Percentiles rank a stretch among this genome's conserved stretches.
These are phyloP conservation scores for Corythornis vintsioides DNA, from an alignment of 2,113 vertebrate genomes.

Conservation along the genomic window DNA sequence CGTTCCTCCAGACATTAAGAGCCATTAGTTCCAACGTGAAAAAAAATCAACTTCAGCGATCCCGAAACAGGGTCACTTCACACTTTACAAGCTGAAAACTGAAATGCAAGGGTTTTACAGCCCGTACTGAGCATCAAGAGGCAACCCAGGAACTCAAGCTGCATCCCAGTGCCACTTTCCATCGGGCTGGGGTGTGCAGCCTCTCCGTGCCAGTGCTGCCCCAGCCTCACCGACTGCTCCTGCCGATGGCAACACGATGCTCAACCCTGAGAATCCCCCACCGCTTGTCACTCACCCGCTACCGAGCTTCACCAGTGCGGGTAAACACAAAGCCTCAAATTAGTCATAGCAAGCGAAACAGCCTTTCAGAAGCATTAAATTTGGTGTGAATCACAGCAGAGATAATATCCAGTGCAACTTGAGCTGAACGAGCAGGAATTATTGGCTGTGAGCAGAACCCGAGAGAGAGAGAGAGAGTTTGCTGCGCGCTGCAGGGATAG, in stretches of 20 bases:
- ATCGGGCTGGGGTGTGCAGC: neutral
- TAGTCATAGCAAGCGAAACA: neutral
- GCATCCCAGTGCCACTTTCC: neutral
- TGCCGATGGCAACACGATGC: neutral
- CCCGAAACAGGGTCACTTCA: rapidly evolving
- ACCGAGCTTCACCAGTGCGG: rapidly evolving
- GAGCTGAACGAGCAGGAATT: neutral
- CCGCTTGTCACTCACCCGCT: neutral
- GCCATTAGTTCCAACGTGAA: neutral
- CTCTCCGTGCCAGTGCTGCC: rapidly evolving
- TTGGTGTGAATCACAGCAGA: neutral
- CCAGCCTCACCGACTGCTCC: neutral
- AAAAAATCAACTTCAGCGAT: neutral
- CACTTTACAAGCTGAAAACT: neutral
- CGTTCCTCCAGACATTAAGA: neutral
- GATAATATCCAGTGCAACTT: neutral
- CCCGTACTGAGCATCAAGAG: neutral
- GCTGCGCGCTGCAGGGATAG: neutral
- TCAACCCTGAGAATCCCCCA: neutral
- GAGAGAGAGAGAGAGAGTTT: neutral
- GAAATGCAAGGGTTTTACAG: rapidly evolving
- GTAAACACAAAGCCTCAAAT: neutral
- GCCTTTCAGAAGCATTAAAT: neutral
- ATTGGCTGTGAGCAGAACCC: neutral
- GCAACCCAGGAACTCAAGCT: rapidly evolving